These are phyloP conservation scores for Omphaloscelis lunosa DNA, from an alignment of 2,888 invertebrate genomes.

Conservation along the genomic window DNA sequence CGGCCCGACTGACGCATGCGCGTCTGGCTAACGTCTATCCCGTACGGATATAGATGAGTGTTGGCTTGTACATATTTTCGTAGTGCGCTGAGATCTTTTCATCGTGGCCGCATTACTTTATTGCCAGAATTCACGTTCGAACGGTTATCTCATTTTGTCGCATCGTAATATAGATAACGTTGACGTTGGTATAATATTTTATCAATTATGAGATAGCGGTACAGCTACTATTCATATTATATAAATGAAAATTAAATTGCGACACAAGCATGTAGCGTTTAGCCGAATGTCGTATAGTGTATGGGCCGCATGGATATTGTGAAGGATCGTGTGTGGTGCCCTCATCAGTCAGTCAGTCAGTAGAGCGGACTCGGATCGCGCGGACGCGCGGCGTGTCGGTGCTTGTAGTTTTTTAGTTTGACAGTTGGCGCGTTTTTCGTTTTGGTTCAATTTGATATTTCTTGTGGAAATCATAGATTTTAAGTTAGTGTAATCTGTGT, in stretches of 20 bases:
- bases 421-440: slow-evolving; percentile 90
- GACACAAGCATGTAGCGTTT: slow-evolving; percentile 79
- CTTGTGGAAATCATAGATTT: slow-evolving; percentile 89
- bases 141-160: slow-evolving; percentile 88
- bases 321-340: slow-evolving; percentile 72
- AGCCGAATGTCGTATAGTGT: slow-evolving; percentile 75
- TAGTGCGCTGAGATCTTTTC: slow-evolving; percentile 82
- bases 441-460: slow-evolving; percentile 84
- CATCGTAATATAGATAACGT: slow-evolving; percentile 87
- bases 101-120: slow-evolving; percentile 84
- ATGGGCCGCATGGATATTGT: slow-evolving; percentile 75
- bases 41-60: slow-evolving; percentile 86
- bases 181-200: slow-evolving; percentile 84
- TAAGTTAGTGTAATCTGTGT: slow-evolving; percentile 90
- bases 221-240: slow-evolving; percentile 82
- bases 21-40: slow-evolving; percentile 89
- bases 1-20: slow-evolving; percentile 87
- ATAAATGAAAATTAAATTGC: slow-evolving; percentile 87
- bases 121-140: slow-evolving; percentile 81
- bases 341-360: slow-evolving; percentile 83
- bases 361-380: slow-evolving; percentile 89
- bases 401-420: slow-evolving; percentile 91
- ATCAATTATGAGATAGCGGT: slow-evolving; percentile 86
- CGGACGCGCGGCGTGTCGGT: slow-evolving; percentile 88
- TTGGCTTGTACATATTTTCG: slow-evolving; percentile 83